Conservation (phyloP, 2,888 invertebrate genomes). For the Tillus elongatus region DNA sequence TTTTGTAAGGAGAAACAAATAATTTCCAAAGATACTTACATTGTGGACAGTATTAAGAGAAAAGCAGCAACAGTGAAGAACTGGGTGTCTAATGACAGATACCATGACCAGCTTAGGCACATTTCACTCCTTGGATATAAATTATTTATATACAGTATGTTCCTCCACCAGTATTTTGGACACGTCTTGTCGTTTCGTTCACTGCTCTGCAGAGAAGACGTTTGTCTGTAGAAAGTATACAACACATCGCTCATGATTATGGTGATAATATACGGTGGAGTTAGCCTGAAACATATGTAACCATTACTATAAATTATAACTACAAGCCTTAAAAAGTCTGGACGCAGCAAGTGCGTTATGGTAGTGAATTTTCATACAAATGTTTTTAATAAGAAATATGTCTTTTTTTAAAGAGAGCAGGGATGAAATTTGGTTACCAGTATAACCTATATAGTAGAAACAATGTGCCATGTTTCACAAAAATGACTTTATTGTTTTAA, state of each 20-base stretch:
- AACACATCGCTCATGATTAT: conserved; percentile 39
- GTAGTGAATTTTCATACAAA: no score
- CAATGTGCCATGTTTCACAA: no score
- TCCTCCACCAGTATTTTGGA: conserved; percentile 47
- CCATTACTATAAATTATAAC: not conserved
- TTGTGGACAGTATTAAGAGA: conserved; percentile 39
- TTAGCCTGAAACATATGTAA: conserved; percentile 34
- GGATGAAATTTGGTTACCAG: no score
- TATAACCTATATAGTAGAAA: no score
- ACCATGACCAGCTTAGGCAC: conserved; percentile 48
- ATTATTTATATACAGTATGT: conserved; percentile 45
- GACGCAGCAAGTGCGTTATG: no score
- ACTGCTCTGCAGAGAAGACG: conserved; percentile 35
- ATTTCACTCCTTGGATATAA: conserved; percentile 40
- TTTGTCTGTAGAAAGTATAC: conserved; percentile 36
- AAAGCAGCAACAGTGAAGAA: conserved; percentile 38
- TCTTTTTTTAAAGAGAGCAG: no score
- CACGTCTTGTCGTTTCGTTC: conserved; percentile 41
- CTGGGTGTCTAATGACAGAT: conserved; percentile 44
- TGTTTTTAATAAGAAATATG: no score
- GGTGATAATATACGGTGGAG: conserved; percentile 41
- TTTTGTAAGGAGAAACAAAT: not conserved
- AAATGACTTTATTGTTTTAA: no score
- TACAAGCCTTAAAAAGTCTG: no score
- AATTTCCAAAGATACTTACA: conserved; percentile 33